Base-by-base conservation (phyloP, 2,888 invertebrate species). In the Dynastes grantii region DNA sequence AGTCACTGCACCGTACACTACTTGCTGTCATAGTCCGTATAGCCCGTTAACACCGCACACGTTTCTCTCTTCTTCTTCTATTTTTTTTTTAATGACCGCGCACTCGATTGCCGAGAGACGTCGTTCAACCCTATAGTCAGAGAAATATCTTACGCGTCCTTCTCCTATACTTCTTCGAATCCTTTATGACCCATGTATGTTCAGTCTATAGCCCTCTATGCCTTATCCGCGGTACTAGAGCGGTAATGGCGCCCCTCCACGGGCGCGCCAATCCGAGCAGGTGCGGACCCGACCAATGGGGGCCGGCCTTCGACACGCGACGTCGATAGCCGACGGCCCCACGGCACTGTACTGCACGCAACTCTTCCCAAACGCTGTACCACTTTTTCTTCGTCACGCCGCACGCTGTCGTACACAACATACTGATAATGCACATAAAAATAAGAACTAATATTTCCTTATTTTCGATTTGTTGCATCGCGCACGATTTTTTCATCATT, bases 171-270 rank as follows among this genome's bases (percentile, higher is more conserved):
- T 89, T 91, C 93, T 93, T 93, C 94, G 93, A 93, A 93, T 93
- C 94, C 93, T 94, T 94, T 94, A 94, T 94, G 94, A 93, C 93
- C 93, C 93, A 93, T 94, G 94, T 93, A 93, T 93, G 94, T 93
- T 90, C 93, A 92, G 93, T 93, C 93, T 93, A 94, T 93, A 93
- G 93, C 94, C 93, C 93, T 92, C 93, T 93, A 93, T 93, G 93
- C 94, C 92, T 92, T 93, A 91, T 90, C 90, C 90, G 88, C 90
- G 90, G 91, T 91, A 91, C 91, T 91, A 91, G 90, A 89, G 89
- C 90, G 89, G 88, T 89, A 88, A 89, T 88, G 88, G 89, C 88
- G 88, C 89, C 88, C 89, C 89, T 86, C 88, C 88, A 89, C 87
- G 85, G 82, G 84, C 86, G 86, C 86, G 88, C 88, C 88, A 88